Evolutionary conservation across 2,797 vertebrate species (phyloP), one percentile per base, ranked within the genome.

Genomic region (Ambastaia sidthimunki): DNA sequence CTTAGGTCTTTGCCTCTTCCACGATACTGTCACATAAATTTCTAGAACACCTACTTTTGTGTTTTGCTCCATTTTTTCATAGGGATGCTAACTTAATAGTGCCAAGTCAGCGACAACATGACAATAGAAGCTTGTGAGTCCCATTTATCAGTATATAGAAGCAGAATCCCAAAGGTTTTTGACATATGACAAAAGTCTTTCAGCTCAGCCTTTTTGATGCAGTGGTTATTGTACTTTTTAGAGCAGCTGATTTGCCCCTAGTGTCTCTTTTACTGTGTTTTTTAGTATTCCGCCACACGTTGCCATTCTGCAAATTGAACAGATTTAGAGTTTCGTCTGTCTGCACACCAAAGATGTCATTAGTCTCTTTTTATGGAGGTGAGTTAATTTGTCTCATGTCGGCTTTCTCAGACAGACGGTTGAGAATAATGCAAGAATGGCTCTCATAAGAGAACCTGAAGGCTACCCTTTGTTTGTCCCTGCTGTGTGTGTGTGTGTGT

Each of bases 341-440:
- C 69, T 52, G 74, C 80, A 80, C 83, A 84, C 83, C 83, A 84
- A 84, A 84, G 83, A 84, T 71, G 59, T 76, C 60, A 78, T 70
- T 80, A 62, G 71, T 70, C 65, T 66, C 59, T 77, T 72, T 77
- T 25, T 81, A 66, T 25, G 60, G 41, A 52, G 37, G 80, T 72
- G 68, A 77, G 74, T 76, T 48, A 9, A 54, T 75, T 52, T 80
- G 73, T 71, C 60, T 60, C 54, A 76, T 65, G 76, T 76, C 44
- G 12, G 52, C 76, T 82, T 59, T 72, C 63, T 66, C 52, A 68
- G 69, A 57, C 50, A 57, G 60, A 50, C 34, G 25, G 41, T 44
- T 28, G 23, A 62, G 31, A 76, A 73, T 55, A 71, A 6, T 10
- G 13, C 28, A 34, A 52, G 67, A 79, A 57, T 47, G 19, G 71